Percentiles rank a stretch among this genome's conserved stretches.
phyloP scores from a whole-genome alignment of 1,140 invertebrate species.

The Rhagoletis pomonella region DNA sequence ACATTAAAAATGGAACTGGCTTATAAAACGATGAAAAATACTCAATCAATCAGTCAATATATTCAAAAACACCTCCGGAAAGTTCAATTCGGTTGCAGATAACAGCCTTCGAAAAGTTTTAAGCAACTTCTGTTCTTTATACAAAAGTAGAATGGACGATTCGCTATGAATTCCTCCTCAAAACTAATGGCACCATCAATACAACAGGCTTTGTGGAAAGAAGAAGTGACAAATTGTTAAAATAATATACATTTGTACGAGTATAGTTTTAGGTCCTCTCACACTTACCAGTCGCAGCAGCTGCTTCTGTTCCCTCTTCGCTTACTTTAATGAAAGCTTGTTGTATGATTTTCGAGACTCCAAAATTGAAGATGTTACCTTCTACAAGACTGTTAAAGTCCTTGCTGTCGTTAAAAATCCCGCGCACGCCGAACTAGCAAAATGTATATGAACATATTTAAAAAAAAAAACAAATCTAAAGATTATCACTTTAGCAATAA shows the following conservation, averaged over 20 bases:
- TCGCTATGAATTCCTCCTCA: not conserved
- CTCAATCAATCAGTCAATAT: too few relatives aligned
- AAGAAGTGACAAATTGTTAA: not conserved
- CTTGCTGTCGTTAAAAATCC: constrained; percentile 8
- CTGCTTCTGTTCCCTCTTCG: constrained; percentile 83
- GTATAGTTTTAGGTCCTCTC: not conserved
- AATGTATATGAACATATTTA: not conserved
- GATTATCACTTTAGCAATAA: constrained; percentile 53
- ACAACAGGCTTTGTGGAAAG: not conserved
- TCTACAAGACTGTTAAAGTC: constrained; percentile 26
- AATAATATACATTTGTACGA: not conserved
- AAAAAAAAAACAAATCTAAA: not conserved
- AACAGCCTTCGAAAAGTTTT: not conserved
- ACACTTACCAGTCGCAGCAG: constrained; percentile 73
- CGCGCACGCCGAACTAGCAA: constrained; percentile 57
- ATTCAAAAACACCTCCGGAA: too few relatives aligned
- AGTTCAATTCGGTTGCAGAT: not conserved
- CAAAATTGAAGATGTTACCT: not conserved
- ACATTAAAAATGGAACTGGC: too few relatives aligned
- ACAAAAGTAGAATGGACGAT: constrained; percentile 23
- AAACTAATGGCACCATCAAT: not conserved
- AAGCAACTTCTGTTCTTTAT: not conserved
- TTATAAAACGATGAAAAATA: too few relatives aligned
- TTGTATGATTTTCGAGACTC: constrained; percentile 65
- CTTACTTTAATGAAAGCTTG: constrained; percentile 78